phyloP scores from a whole-genome alignment of 2,888 invertebrate species.

The Danaus chrysippus region DNA sequence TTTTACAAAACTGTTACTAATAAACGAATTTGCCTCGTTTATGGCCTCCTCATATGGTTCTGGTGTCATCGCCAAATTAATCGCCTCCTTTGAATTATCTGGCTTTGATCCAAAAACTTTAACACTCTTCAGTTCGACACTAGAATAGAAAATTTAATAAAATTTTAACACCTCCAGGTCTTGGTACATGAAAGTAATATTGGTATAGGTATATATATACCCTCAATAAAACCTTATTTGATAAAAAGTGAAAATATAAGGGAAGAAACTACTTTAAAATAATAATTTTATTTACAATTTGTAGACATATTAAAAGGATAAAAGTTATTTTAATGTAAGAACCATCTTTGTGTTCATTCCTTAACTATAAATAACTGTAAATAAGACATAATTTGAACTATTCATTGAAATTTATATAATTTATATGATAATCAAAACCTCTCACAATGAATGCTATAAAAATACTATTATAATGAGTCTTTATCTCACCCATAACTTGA shows the following conservation, averaged over 20 bases:
- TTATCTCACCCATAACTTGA: slow-evolving; percentile 81
- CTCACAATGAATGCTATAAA: background rate
- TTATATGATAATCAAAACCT: background rate
- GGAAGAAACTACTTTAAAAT: too few species aligned
- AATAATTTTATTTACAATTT: too few species aligned
- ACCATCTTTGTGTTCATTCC: too few species aligned
- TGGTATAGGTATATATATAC: too few species aligned
- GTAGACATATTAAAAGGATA: too few species aligned
- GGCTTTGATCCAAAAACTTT: slow-evolving; percentile 41
- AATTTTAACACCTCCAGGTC: too few species aligned
- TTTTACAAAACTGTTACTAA: slow-evolving; percentile 22
- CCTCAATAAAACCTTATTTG: too few species aligned
- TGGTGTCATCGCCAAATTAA: slow-evolving; percentile 12
- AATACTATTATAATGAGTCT: background rate
- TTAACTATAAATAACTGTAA: too few species aligned
- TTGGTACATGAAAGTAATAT: too few species aligned
- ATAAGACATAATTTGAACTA: too few species aligned
- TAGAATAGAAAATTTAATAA: slow-evolving; percentile 38
- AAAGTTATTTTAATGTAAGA: too few species aligned
- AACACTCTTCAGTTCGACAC: slow-evolving; percentile 62
- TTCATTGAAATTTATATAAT: too few species aligned
- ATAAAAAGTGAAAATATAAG: background rate
- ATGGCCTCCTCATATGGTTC: slow-evolving; percentile 7
- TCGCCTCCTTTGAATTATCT: slow-evolving; percentile 12
- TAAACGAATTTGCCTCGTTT: slow-evolving; percentile 8